phyloP scores from a whole-genome alignment of 2,888 invertebrate genomes.

The Ectemnius continuus region DNA sequence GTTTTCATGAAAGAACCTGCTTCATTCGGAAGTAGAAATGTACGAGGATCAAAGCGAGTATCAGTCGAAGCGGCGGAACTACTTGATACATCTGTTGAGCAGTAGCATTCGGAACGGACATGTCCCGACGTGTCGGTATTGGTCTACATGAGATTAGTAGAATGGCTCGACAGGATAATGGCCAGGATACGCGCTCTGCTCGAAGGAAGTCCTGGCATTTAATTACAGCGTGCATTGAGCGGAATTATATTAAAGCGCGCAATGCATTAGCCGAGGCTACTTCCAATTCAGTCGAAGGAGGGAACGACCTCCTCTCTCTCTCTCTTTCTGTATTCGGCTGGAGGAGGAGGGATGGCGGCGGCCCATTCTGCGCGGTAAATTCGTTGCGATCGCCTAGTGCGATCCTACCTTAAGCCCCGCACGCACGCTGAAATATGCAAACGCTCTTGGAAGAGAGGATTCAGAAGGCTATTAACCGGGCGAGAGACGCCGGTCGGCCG shows the following conservation, averaged over 20 bases:
- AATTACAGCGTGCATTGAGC: not conserved
- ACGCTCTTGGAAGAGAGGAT: too few species aligned
- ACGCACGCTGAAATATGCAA: too few species aligned
- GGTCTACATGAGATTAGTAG: not conserved
- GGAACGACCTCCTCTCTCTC: too few species aligned
- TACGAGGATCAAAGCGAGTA: not conserved
- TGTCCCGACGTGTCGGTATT: not conserved
- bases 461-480: too few species aligned
- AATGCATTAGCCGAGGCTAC: too few species aligned
- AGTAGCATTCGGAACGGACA: not conserved
- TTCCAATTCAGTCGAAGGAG: too few species aligned
- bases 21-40: not conserved
- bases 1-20: not conserved
- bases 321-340: too few species aligned
- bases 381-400: too few species aligned
- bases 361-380: too few species aligned
- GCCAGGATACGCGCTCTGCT: not conserved
- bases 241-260: not conserved
- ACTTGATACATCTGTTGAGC: not conserved
- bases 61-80: not conserved
- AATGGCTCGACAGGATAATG: not conserved
- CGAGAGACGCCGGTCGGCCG: not conserved
- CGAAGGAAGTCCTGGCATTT: not conserved
- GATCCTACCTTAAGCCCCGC: too few species aligned
- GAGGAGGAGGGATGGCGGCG: too few species aligned